Percentiles rank a stretch among this genome's conserved stretches.
Conservation (phyloP, 2,113 vertebrate species). For the Delphinapterus leucas region DNA sequence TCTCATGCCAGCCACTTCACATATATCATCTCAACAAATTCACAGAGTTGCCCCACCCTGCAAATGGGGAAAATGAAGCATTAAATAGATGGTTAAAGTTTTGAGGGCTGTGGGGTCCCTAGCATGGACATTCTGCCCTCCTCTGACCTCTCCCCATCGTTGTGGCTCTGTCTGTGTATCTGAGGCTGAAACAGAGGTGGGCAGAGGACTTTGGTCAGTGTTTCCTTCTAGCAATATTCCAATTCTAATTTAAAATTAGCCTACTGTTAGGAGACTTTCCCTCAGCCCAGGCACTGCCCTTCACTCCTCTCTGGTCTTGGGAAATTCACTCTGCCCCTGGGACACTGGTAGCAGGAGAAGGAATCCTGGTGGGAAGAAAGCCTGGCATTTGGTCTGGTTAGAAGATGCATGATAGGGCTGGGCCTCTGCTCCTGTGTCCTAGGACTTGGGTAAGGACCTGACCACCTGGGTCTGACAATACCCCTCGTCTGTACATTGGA, state of each 20-base stretch:
- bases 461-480: neutral
- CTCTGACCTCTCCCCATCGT: fast-evolving
- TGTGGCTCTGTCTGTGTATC: neutral
- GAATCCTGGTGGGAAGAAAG: neutral
- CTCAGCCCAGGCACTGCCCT: neutral
- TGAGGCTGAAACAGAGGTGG: neutral
- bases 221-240: neutral
- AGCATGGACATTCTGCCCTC: neutral
- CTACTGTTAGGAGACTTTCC: neutral
- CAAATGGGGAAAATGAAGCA: neutral
- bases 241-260: neutral
- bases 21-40: neutral
- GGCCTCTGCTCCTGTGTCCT: fast-evolving
- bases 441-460: neutral
- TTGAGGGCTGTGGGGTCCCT: neutral
- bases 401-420: neutral
- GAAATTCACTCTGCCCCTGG: neutral
- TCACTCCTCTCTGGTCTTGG: neutral
- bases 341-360: neutral
- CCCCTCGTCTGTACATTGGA: fast-evolving
- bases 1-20: neutral
- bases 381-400: neutral
- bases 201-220: neutral
- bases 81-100: neutral
- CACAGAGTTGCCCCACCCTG: fast-evolving